A percentile compares a stretch with the other conserved stretches of the same genome.
Evolutionary conservation across 2,113 vertebrate genomes (phyloP).

Genomic region (cattle (Bos taurus)): DNA sequence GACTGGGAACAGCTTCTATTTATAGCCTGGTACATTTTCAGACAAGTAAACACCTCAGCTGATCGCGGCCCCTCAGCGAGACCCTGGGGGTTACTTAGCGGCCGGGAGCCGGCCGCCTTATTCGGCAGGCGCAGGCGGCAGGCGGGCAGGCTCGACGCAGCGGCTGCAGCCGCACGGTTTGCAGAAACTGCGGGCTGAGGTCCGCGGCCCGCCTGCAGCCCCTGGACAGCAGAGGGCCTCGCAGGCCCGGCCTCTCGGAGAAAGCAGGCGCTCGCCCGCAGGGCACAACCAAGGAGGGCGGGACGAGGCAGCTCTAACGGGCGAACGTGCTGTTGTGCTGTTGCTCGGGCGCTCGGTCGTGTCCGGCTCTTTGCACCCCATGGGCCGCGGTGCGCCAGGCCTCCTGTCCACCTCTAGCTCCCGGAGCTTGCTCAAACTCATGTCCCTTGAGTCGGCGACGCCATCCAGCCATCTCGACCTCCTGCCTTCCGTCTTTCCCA

Average conservation of each 20-base stretch:
- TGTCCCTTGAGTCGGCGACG: not conserved
- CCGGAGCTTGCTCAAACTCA: not conserved
- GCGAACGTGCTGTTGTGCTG: not conserved
- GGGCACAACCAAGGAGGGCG: fast-evolving
- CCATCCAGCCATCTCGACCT: not conserved
- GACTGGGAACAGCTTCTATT: conserved; percentile 69
- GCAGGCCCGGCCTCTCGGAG: conserved; percentile 35
- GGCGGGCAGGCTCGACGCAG: conserved; percentile 60
- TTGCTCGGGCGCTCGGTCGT: fast-evolving
- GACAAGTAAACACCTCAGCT: conserved; percentile 73
- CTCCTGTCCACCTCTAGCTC: not conserved
- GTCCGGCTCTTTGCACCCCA: not conserved
- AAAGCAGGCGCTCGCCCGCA: conserved; percentile 46
- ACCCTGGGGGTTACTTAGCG: conserved; percentile 65
- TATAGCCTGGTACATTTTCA: conserved; percentile 73
- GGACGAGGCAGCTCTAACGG: not conserved
- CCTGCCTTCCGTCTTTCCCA: not conserved
- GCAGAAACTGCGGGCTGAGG: conserved; percentile 61
- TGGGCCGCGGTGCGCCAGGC: not conserved
- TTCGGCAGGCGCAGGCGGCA: conserved; percentile 68
- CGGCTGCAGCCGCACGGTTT: conserved; percentile 72
- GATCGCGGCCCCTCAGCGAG: conserved; percentile 53
- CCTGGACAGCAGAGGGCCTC: conserved; percentile 43
- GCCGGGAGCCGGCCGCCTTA: conserved; percentile 67
- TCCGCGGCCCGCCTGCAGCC: conserved; percentile 53